phyloP scores from a whole-genome alignment of 2,888 invertebrate genomes.

The Drosophila dives region DNA sequence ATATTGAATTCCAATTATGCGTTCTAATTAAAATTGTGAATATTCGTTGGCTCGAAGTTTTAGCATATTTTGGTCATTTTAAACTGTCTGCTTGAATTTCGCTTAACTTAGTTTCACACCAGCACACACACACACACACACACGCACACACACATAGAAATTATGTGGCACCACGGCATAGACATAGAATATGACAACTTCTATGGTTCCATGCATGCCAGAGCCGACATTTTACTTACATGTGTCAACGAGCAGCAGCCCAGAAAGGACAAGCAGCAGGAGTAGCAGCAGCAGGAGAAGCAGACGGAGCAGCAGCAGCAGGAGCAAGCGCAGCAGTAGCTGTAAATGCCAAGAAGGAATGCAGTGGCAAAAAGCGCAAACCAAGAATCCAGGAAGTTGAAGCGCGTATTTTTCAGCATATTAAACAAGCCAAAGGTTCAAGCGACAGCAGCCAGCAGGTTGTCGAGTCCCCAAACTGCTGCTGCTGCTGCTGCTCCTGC shows the following conservation, averaged over 20 bases:
- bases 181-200: constrained; percentile 26
- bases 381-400: constrained; percentile 57
- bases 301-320: constrained; percentile 20
- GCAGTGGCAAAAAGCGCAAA: constrained; percentile 43
- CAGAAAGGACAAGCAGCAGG: constrained; percentile 19
- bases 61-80: constrained; percentile 25
- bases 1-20: constrained; percentile 76
- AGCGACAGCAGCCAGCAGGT: constrained; percentile 22
- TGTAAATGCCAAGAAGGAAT: constrained; percentile 38
- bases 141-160: not conserved
- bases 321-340: constrained; percentile 2
- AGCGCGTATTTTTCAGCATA: constrained; percentile 80
- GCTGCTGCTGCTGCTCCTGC: too few relatives aligned
- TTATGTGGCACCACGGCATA: not conserved
- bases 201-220: constrained; percentile 33
- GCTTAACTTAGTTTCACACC: not conserved
- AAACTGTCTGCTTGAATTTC: not conserved
- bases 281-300: constrained; percentile 11
- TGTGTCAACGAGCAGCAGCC: constrained; percentile 59
- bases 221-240: constrained; percentile 64
- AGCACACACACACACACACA: not conserved
- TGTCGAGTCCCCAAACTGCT: constrained; percentile 6
- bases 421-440: constrained; percentile 78
- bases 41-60: constrained; percentile 16
- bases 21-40: constrained; percentile 58